Percentiles rank a stretch among this genome's conserved stretches.
phyloP scores from a whole-genome alignment of 1,140 invertebrate genomes.

The Cotesia vestalis region DNA sequence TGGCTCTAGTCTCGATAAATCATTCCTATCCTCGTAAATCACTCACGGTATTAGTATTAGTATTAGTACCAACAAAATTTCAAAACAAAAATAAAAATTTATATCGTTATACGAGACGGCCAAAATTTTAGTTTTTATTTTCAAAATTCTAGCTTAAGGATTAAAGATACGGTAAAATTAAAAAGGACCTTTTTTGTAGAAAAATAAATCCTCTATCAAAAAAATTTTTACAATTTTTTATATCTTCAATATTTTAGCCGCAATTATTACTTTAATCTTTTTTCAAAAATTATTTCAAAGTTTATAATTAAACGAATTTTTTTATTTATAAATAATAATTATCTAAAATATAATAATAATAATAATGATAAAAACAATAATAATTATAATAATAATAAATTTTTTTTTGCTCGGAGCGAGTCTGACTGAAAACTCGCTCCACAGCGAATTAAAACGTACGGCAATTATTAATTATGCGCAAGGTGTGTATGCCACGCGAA shows the following conservation, averaged over 20 bases:
- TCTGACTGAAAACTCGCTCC: not conserved
- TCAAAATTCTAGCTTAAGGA: no score
- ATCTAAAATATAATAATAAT: not conserved
- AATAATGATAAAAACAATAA: not conserved
- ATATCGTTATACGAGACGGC: not conserved
- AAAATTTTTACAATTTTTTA: no score
- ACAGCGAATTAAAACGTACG: slow-evolving; percentile 6
- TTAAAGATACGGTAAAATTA: no score
- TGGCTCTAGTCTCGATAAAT: slow-evolving; percentile 53
- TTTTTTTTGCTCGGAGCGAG: not conserved
- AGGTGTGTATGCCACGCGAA: slow-evolving; percentile 44
- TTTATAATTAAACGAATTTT: no score
- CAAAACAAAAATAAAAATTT: not conserved
- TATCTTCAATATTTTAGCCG: no score
- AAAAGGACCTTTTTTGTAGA: no score
- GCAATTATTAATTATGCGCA: slow-evolving; percentile 46
- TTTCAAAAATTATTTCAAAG: no score
- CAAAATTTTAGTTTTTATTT: no score
- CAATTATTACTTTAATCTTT: no score
- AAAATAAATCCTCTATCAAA: no score
- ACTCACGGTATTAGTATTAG: slow-evolving; percentile 30
- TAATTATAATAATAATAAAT: not conserved
- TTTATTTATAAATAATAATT: no score
- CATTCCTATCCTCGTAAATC: slow-evolving; percentile 54
- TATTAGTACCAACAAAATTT: slow-evolving; percentile 39